These are phyloP conservation scores for Thaumatotibia leucotreta DNA, from an alignment of 1,140 invertebrate species.

Conservation along the genomic window DNA sequence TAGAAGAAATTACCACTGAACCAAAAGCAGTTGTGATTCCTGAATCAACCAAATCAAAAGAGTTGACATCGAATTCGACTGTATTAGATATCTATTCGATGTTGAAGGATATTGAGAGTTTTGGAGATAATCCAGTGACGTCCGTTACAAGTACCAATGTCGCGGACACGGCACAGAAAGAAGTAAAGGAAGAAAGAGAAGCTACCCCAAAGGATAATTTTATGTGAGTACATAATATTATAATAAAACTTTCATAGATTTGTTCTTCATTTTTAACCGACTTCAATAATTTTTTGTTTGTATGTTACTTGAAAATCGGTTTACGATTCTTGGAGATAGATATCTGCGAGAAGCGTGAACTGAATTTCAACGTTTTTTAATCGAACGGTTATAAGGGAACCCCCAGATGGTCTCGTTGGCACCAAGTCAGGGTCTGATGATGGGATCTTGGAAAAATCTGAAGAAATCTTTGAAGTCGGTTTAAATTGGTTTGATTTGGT, in stretches of 20 bases:
- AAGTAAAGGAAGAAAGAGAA: slow-evolving; percentile 39
- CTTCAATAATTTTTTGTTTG: no score
- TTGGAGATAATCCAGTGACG: slow-evolving; percentile 57
- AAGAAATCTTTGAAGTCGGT: no score
- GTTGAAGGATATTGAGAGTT: slow-evolving; percentile 73
- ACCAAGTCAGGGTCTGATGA: no score
- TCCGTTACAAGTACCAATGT: slow-evolving; percentile 26
- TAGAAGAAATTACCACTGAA: slow-evolving; percentile 28
- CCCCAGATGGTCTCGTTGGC: no score
- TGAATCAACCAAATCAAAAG: slow-evolving; percentile 32
- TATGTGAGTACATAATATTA: slow-evolving; percentile 40
- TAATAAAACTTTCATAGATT: background rate
- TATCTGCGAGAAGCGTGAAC: no score
- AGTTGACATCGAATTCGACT: slow-evolving; percentile 57
- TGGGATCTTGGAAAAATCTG: no score
- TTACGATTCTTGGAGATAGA: no score
- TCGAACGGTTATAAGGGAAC: no score
- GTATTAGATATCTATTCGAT: slow-evolving; percentile 73
- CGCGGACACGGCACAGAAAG: slow-evolving; percentile 24
- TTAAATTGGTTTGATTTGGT: background rate
- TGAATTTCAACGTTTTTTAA: no score
- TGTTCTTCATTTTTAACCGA: no score
- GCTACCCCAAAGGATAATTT: slow-evolving; percentile 61
- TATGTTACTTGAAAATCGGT: no score
- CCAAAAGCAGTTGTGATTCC: slow-evolving; percentile 5